Base-by-base conservation (phyloP, 2,113 vertebrate species). In the Gorilla gorilla region DNA sequence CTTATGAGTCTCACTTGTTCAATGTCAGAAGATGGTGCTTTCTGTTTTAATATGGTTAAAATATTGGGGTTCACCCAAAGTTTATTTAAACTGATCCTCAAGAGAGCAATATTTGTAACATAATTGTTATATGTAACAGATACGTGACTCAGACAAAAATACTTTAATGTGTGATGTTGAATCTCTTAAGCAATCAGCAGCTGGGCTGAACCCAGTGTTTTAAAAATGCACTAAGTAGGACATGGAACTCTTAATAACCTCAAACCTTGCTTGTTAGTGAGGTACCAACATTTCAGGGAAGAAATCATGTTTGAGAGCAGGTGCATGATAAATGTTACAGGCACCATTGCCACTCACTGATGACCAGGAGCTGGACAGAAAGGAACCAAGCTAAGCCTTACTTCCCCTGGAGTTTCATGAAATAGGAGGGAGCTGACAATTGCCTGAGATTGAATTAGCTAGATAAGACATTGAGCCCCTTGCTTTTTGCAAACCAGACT, bases 401-500 rank as follows among this genome's bases (percentile, higher is more conserved):
- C 45, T 90, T 93, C 72, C 43, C 35, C 59, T 30, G 27, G 8
- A 6, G 27, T 78, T 88, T 82, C 59, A n/a, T 3, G 30, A 83
- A 90, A 87, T 83, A 88, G 43, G 23, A 87, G 50, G 38, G 38
- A 59, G 23, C 48, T 1, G 8, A 55, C 72, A 76, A 57, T 72
- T 1, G 3, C 43, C 45, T 52, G 27, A 84, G 93, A 95, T 78
- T 25, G 14, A 84, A 81, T 90, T 52, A 95, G 57, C 70, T 93
- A 96, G 95, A 95, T 97, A 90, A 95, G 57, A 52, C 66, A 83
- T 57, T 72, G 38, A 88, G 85, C 59, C 40, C 43, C 72, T 38
- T 79, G 68, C 64, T 93, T 85, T 94, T 85, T 94, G 48, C 83
- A 94, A 96, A 84, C 35, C 40, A 89, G 45, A 59, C 45, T 96